Base-by-base conservation (phyloP, 2,797 vertebrate genomes). In the Spondyliosoma cantharus region DNA sequence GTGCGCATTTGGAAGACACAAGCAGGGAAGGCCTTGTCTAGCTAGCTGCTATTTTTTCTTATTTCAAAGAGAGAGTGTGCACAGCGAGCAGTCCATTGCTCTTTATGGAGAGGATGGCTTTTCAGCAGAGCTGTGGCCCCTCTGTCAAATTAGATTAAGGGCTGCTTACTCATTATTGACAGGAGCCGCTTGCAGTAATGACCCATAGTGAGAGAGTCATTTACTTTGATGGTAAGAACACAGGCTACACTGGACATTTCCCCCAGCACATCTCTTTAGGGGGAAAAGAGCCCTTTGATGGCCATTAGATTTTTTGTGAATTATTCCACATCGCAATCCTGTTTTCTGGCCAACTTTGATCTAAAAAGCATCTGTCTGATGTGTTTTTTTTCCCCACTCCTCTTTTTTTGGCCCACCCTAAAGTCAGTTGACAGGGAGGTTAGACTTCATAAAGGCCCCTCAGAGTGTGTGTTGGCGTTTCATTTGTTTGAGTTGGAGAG, bases 61-160 rank as follows among this genome's bases (percentile, higher is more conserved):
- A 42, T 82, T 84, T 83, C 25, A 66, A 81, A 83, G 57, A 45
- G 57, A 22, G 43, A 32, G 66, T 54, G 74, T 37, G 68, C 62
- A 42, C 78, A 82, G 68, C 52, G 7, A 81, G 81, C 67, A 76
- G 82, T 75, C 80, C 63, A 85, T 85, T 90, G 87, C 86, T 90
- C 81, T 86, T 89, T 83, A 85, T 73, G 63, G 75, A 83, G 84
- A 84, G 73, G 84, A 86, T 73, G 73, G 79, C 83, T 87, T 91
- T 89, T 90, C 81, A 90, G 80, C 86, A 85, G 71, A 84, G 81
- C 79, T 27, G 79, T 67, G 78, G 81, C 71, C 82, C 86, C 52
- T 88, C 87, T 89, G 89, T 91, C 91, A 86, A 86, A 93, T 88
- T 88, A 87, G 85, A 93, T 94, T 91, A 93, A 90, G 86, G 81